Conservation (phyloP, 2,797 vertebrate genomes). For the Erithacus rubecula region DNA sequence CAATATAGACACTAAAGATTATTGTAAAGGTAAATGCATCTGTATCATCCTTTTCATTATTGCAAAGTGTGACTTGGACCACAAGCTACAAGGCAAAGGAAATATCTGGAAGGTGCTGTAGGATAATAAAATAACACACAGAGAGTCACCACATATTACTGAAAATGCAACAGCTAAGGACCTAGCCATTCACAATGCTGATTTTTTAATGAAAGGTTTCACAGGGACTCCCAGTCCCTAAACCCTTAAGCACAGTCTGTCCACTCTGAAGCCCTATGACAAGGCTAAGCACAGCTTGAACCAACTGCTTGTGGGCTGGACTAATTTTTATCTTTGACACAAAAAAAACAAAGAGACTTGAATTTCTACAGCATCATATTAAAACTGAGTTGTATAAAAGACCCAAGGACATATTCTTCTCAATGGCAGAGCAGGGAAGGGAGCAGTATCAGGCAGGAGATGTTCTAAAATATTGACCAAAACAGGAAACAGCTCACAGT, state of each 20-base stretch:
- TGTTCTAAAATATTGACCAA: not conserved
- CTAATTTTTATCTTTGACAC: not conserved
- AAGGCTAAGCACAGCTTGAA: not conserved
- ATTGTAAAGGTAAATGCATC: not conserved
- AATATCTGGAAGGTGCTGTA: not conserved
- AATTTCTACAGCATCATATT: not conserved
- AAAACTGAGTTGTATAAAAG: not conserved
- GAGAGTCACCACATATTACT: not conserved
- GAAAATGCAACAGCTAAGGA: not conserved
- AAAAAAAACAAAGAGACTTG: not conserved
- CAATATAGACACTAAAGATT: not conserved
- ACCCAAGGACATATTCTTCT: not conserved
- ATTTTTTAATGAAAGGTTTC: not conserved
- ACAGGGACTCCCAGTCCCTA: not conserved
- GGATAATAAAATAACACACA: not conserved
- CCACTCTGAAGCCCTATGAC: not conserved
- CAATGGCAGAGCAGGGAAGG: not conserved
- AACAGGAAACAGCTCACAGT: not conserved
- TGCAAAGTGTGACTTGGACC: not conserved
- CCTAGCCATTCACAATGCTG: not conserved
- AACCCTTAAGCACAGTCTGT: not conserved
- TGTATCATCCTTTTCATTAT: not conserved
- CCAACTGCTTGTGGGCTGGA: not conserved
- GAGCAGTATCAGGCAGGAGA: not conserved
- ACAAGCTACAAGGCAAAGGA: not conserved